phyloP scores from a whole-genome alignment of 2,797 vertebrate genomes.

The Leptoclinus maculatus region DNA sequence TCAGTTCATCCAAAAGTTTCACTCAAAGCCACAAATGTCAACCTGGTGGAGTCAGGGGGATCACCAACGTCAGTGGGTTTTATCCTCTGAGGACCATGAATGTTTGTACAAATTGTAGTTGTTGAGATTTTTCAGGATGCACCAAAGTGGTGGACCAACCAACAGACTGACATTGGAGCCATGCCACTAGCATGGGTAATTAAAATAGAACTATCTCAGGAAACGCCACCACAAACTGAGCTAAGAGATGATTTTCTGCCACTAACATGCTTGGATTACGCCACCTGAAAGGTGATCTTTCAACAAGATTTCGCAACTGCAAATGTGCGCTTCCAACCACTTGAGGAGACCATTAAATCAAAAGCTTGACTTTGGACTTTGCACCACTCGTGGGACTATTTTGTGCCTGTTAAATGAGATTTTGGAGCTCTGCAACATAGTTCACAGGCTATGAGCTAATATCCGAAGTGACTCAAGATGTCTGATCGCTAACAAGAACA shows the following conservation, averaged over 20 bases:
- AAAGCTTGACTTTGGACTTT: slow-evolving; percentile 2
- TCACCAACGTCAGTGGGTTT: neutral
- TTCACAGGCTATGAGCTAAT: slow-evolving; percentile 53
- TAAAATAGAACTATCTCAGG: neutral
- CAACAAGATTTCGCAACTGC: neutral
- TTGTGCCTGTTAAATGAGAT: slow-evolving; percentile 43
- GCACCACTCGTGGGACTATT: slow-evolving; percentile 16
- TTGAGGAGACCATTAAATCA: neutral
- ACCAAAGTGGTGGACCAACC: neutral
- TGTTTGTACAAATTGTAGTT: neutral
- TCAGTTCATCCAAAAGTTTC: neutral
- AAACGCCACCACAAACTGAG: neutral
- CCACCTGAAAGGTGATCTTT: neutral
- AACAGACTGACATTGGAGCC: neutral
- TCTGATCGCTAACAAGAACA: slow-evolving; percentile 54
- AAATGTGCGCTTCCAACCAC: neutral
- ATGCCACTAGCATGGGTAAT: neutral
- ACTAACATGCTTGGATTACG: neutral
- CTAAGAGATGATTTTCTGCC: neutral
- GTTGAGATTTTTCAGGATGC: neutral
- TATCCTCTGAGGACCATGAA: neutral
- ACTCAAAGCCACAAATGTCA: neutral
- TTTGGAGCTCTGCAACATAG: slow-evolving; percentile 25
- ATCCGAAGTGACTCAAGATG: slow-evolving; percentile 48
- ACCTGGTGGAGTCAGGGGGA: neutral